phyloP scores from a whole-genome alignment of 1,140 invertebrate species.

The Plodia interpunctella region DNA sequence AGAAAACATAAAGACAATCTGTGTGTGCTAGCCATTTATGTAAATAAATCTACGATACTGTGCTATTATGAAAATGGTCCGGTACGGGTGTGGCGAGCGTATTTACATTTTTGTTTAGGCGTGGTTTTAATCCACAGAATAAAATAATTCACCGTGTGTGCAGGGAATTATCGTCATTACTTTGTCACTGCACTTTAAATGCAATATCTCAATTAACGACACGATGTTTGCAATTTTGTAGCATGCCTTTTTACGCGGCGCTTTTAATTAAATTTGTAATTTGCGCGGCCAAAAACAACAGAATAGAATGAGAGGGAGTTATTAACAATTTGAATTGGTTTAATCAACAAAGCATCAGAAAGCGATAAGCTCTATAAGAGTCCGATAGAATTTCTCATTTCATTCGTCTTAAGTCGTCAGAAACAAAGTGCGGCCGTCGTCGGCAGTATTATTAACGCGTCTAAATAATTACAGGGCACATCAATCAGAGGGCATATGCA shows the following conservation, averaged over 20 bases:
- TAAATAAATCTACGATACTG: conserved; percentile 71
- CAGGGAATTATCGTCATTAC: conserved; percentile 12
- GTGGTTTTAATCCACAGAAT: conserved; percentile 35
- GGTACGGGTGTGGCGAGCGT: conserved; percentile 51
- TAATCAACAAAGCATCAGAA: conserved; percentile 73
- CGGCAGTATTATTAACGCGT: conserved; percentile 77
- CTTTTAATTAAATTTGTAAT: conserved; percentile 35
- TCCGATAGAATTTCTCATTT: conserved; percentile 75
- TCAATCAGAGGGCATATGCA: conserved; percentile 76
- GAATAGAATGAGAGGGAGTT: conserved; percentile 32
- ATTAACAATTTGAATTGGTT: conserved; percentile 61
- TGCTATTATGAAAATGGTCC: conserved; percentile 68
- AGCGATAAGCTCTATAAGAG: conserved; percentile 70
- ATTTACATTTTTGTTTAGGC: conserved; percentile 55
- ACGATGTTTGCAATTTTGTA: conserved; percentile 11
- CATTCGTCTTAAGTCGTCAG: conserved; percentile 75
- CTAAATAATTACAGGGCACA: conserved; percentile 78
- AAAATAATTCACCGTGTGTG: conserved; percentile 17
- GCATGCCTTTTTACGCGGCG: not conserved
- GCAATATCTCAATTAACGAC: conserved; percentile 2
- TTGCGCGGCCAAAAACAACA: conserved; percentile 38
- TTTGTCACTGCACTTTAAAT: conserved; percentile 11
- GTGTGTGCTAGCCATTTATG: conserved; percentile 70
- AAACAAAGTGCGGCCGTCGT: conserved; percentile 71
- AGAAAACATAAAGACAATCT: conserved; percentile 75